Conservation (phyloP, 2,797 vertebrate genomes). For the Hydrolagus colliei region DNA sequence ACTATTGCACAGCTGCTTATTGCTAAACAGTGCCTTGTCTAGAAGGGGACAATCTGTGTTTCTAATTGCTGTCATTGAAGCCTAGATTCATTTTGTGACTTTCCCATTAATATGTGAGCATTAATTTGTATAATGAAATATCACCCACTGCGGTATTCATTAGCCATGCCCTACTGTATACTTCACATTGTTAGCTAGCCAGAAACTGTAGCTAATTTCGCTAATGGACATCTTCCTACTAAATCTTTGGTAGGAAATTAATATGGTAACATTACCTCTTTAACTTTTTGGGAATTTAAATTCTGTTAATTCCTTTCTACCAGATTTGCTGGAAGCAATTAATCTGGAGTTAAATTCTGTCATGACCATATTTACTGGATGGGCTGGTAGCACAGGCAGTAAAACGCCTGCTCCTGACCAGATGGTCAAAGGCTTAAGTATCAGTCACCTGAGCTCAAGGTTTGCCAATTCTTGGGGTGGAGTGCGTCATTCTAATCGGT, state of each 20-base stretch:
- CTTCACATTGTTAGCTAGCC: slow-evolving; percentile 98
- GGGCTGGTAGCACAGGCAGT: background rate
- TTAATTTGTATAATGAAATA: slow-evolving; percentile 99
- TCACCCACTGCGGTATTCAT: slow-evolving; percentile 99
- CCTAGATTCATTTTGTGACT: slow-evolving; percentile 99
- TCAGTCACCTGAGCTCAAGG: background rate
- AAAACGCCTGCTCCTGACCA: slow-evolving; percentile 24
- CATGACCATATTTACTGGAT: background rate
- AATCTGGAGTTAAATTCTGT: slow-evolving; percentile 54
- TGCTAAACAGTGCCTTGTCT: slow-evolving; percentile 99
- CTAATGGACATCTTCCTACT: slow-evolving; percentile 99
- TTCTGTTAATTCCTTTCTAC: slow-evolving; percentile 96
- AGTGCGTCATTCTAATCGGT: background rate
- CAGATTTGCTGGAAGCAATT: slow-evolving; percentile 86
- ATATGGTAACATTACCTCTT: slow-evolving; percentile 98
- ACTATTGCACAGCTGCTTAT: slow-evolving; percentile 98
- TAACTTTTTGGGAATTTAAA: slow-evolving; percentile 99
- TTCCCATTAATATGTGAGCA: slow-evolving; percentile 99
- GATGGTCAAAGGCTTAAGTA: slow-evolving; percentile 5
- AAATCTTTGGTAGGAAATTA: slow-evolving; percentile 98
- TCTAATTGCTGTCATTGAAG: slow-evolving; percentile 99
- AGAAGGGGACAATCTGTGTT: slow-evolving; percentile 99
- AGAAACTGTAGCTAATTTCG: slow-evolving; percentile 98
- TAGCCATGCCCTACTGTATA: slow-evolving; percentile 98
- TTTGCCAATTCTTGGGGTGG: slow-evolving; percentile 5